phyloP scores from a whole-genome alignment of 2,113 vertebrate species.

The Hypocryptadius cinnamomeus region DNA sequence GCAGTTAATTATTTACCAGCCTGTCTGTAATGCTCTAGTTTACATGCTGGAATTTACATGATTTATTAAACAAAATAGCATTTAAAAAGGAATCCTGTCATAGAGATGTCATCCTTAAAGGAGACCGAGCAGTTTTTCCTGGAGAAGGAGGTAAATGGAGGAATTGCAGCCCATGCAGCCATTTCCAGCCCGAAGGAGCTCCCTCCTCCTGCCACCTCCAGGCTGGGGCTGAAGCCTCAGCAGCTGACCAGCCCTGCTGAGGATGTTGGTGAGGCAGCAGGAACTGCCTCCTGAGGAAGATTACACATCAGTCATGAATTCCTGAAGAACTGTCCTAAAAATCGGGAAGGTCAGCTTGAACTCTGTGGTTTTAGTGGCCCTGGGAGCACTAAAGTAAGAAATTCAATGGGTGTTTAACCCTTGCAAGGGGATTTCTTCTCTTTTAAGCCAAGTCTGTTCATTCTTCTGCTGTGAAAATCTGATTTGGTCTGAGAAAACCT shows the following conservation, averaged over 20 bases:
- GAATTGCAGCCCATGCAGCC: not conserved
- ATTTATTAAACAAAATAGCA: slow-evolving; percentile 54
- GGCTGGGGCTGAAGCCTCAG: not conserved
- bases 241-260: not conserved
- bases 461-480: not conserved
- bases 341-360: not conserved
- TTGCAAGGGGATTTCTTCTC: not conserved
- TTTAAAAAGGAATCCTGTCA: not conserved
- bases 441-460: not conserved
- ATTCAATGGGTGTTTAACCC: not conserved
- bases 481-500: not conserved
- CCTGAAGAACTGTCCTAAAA: not conserved
- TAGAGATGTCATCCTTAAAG: not conserved
- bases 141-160: not conserved
- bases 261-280: not conserved
- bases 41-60: slow-evolving; percentile 38
- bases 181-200: not conserved
- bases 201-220: not conserved
- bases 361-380: not conserved
- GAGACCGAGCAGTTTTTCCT: not conserved
- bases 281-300: not conserved
- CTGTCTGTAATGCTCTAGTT: slow-evolving; percentile 37
- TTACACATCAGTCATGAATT: not conserved
- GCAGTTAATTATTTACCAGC: slow-evolving; percentile 57
- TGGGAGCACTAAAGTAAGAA: not conserved